These are phyloP conservation scores for Trissoscelio sp. DNA, from an alignment of 2,888 invertebrate genomes.

Conservation along the genomic window DNA sequence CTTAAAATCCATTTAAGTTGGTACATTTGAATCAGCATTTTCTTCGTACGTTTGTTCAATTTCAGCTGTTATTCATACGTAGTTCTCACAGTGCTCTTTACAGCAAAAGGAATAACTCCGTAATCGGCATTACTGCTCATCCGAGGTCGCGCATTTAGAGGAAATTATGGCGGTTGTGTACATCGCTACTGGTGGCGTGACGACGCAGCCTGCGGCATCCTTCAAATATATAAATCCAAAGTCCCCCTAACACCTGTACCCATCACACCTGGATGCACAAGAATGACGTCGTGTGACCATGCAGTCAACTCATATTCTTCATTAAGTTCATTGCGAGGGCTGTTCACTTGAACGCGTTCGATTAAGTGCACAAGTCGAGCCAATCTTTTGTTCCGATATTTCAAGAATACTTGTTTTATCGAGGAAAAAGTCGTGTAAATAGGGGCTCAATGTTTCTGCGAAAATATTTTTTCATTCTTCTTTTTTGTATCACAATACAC, in stretches of 20 bases:
- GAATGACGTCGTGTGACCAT: conserved; percentile 31
- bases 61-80: conserved; percentile 59
- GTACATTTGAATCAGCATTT: conserved; percentile 58
- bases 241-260: conserved; percentile 57
- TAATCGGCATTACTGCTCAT: conserved; percentile 70
- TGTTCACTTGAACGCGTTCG: conserved; percentile 40
- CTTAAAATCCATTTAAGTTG: too few relatives aligned
- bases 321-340: conserved; percentile 57
- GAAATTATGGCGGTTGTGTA: conserved; percentile 77
- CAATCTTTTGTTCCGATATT: conserved; percentile 20
- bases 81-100: conserved; percentile 38
- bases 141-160: conserved; percentile 77
- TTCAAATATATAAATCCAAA: conserved; percentile 52
- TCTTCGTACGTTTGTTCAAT: conserved; percentile 52
- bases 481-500: background rate
- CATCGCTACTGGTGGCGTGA: conserved; percentile 41
- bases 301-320: conserved; percentile 27
- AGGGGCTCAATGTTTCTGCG: background rate
- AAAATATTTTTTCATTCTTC: background rate
- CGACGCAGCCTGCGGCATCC: conserved; percentile 28
- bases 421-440: background rate
- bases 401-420: background rate
- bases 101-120: conserved; percentile 66
- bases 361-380: conserved; percentile 20
- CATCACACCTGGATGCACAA: conserved; percentile 47